Percentiles rank a stretch among this genome's conserved stretches.
Evolutionary conservation across 2,113 vertebrate species (phyloP).

Genomic region (Labeo catla): DNA sequence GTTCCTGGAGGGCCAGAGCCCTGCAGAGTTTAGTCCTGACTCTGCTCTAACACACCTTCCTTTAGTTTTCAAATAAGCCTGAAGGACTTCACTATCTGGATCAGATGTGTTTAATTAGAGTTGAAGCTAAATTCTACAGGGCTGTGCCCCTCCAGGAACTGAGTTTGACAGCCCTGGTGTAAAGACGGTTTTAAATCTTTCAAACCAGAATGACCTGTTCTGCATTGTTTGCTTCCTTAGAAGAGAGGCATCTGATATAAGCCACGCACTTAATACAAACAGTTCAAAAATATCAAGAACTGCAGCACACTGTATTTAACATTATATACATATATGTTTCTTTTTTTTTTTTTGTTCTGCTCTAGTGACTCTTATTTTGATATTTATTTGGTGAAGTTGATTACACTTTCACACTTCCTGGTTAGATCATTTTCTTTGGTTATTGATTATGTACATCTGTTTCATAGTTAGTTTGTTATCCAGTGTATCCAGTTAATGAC

Average conservation of each 20-base stretch:
- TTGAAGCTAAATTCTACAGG: background rate
- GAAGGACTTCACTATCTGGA: background rate
- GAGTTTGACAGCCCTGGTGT: background rate
- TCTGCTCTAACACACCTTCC: background rate
- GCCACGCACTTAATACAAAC: background rate
- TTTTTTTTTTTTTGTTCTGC: background rate
- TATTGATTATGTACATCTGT: background rate
- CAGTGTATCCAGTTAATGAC: background rate
- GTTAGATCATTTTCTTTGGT: background rate
- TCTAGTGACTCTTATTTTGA: background rate
- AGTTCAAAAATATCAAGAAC: background rate
- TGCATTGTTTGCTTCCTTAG: background rate
- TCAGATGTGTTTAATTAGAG: background rate
- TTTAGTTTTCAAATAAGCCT: background rate
- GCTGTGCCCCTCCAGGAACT: background rate
- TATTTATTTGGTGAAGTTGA: background rate
- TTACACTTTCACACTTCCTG: background rate
- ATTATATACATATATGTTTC: background rate
- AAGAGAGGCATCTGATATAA: background rate
- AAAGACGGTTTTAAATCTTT: background rate
- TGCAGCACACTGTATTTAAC: background rate
- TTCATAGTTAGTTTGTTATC: background rate
- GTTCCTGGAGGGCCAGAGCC: no score
- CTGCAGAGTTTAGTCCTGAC: no score
- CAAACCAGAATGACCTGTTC: conserved; percentile 27